Percentiles rank a stretch among this genome's conserved stretches.
These are phyloP conservation scores for Lapara coniferarum DNA, from an alignment of 2,888 invertebrate genomes.

Conservation along the genomic window DNA sequence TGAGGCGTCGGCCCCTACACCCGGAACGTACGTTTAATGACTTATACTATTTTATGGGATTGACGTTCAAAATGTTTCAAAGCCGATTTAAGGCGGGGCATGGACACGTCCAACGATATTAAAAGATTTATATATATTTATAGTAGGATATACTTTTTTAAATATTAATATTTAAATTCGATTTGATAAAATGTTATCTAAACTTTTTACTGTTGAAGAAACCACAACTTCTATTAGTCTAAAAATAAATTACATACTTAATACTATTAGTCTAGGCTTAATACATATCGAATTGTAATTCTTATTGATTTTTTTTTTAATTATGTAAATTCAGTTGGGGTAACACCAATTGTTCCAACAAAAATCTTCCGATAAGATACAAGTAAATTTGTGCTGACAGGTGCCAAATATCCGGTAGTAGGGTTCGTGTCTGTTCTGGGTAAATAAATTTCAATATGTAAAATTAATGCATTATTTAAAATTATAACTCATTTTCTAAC, in stretches of 20 bases:
- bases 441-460: conserved; percentile 16
- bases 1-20: conserved; percentile 53
- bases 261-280: no score
- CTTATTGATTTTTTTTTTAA: background rate
- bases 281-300: background rate
- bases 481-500: background rate
- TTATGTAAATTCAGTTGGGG: conserved; percentile 12
- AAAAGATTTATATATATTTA: background rate
- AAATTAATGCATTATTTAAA: background rate
- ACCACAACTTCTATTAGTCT: no score
- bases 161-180: background rate
- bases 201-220: no score
- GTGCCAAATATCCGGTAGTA: conserved; percentile 19
- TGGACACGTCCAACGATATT: conserved; percentile 31
- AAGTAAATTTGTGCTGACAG: conserved; percentile 1
- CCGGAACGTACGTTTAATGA: conserved; percentile 49
- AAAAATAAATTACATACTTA: background rate
- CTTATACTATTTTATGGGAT: conserved; percentile 58
- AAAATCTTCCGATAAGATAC: background rate
- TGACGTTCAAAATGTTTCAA: conserved; percentile 49
- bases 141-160: background rate
- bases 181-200: background rate
- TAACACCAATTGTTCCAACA: background rate
- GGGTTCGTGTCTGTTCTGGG: background rate
- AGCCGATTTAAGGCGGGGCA: conserved; percentile 41